A percentile compares a stretch with the other conserved stretches of the same genome.
Conservation (phyloP, 2,888 invertebrate genomes). For the Leptarthrus brevirostris region DNA sequence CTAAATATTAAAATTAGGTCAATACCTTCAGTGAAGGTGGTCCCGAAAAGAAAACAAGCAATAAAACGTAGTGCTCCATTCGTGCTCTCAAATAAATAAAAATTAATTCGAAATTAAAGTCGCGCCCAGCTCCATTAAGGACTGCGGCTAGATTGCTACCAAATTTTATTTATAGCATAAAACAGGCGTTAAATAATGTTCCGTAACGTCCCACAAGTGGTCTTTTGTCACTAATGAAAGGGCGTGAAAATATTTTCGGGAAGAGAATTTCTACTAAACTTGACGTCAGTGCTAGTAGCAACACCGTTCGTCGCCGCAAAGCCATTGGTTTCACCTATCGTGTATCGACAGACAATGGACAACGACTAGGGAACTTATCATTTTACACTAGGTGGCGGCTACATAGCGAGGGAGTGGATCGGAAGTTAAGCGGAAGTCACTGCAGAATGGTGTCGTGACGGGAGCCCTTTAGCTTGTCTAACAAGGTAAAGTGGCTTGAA, state of each 20-base stretch:
- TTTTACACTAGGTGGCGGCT: not conserved
- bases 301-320: not conserved
- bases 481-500: not conserved
- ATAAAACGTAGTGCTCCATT: not conserved
- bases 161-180: slow-evolving; percentile 39
- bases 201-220: slow-evolving; percentile 39
- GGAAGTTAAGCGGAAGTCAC: slow-evolving; percentile 8
- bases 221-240: slow-evolving; percentile 35
- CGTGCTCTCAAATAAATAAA: slow-evolving; percentile 27
- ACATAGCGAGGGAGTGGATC: no score
- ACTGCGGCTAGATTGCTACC: slow-evolving; percentile 9
- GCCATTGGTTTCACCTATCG: not conserved
- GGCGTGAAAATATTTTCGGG: slow-evolving; percentile 15
- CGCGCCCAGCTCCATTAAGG: slow-evolving; percentile 8
- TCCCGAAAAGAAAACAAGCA: not conserved
- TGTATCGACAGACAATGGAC: not conserved
- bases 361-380: not conserved
- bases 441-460: not conserved
- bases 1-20: slow-evolving; percentile 1
- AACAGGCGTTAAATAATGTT: slow-evolving; percentile 1
- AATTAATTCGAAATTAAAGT: slow-evolving; percentile 44
- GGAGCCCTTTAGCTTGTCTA: not conserved
- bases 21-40: not conserved
- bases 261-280: not conserved
- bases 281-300: not conserved